A percentile compares a stretch with the other conserved stretches of the same genome.
phyloP scores from a whole-genome alignment of 2,113 vertebrate species.

The Calyptommatus sinebrachiatus region DNA sequence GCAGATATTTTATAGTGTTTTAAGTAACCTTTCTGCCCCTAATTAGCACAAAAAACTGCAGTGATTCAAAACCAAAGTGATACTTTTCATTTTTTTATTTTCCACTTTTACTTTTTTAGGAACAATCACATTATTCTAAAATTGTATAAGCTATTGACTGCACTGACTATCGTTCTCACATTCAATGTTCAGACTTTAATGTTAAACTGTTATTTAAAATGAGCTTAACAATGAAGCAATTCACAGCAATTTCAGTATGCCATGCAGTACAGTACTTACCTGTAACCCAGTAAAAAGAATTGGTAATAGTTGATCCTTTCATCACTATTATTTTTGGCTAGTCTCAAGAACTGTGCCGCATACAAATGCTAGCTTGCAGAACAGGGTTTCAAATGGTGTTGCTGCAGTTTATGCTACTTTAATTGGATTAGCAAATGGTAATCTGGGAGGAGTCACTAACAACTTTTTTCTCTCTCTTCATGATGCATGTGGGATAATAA shows the following conservation, averaged over 20 bases:
- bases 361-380: constrained; percentile 30
- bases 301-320: constrained; percentile 54
- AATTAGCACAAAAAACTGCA: constrained; percentile 35
- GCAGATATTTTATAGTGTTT: constrained; percentile 25
- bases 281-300: constrained; percentile 59
- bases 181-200: constrained; percentile 6
- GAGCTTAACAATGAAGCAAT: not conserved
- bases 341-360: not conserved
- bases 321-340: constrained; percentile 38
- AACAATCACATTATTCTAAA: not conserved
- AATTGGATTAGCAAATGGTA: constrained; percentile 52
- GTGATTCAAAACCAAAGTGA: constrained; percentile 45
- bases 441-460: constrained; percentile 58
- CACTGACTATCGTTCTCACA: not conserved
- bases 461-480: constrained; percentile 44
- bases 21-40: constrained; percentile 34
- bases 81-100: constrained; percentile 4
- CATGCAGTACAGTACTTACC: constrained; percentile 47
- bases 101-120: not conserved
- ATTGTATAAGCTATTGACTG: not conserved
- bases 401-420: constrained; percentile 48
- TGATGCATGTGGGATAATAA: constrained; percentile 23
- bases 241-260: constrained; percentile 12
- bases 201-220: constrained; percentile 22
- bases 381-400: constrained; percentile 28